Evolutionary conservation across 1,140 invertebrate species (phyloP).

Genomic region (Frieseomelitta varia): DNA sequence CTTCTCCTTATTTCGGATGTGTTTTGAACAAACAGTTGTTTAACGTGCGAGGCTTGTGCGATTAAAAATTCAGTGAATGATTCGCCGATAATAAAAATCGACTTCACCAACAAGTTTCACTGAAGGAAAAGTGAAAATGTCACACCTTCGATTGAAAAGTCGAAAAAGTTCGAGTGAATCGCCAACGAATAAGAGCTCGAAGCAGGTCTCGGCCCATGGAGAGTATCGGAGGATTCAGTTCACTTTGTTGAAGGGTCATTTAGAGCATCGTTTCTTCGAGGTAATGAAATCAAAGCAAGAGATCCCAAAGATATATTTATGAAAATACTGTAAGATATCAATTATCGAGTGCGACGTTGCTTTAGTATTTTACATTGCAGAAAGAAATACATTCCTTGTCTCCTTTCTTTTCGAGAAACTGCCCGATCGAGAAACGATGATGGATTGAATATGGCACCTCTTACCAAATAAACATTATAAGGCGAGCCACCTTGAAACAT

Average conservation of each 20-base stretch:
- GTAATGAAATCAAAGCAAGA: slow-evolving; percentile 60
- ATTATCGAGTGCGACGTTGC: not conserved
- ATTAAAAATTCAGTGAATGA: not conserved
- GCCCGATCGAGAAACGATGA: not conserved
- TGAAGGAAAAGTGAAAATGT: slow-evolving; percentile 59
- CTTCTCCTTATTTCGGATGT: not conserved
- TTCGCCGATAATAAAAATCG: not conserved
- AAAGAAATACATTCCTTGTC: not conserved
- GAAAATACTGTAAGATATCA: not conserved
- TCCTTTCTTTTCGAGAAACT: not conserved
- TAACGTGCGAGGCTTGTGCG: not conserved
- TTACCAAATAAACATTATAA: slow-evolving; percentile 14
- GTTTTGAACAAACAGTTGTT: not conserved
- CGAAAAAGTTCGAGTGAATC: slow-evolving; percentile 16
- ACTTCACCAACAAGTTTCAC: not conserved
- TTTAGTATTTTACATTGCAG: not conserved
- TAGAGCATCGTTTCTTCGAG: slow-evolving; percentile 77
- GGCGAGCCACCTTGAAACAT: not conserved
- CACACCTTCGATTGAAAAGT: slow-evolving; percentile 63
- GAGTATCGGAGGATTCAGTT: slow-evolving; percentile 75
- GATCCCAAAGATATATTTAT: not conserved
- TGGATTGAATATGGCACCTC: not conserved
- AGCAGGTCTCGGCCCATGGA: slow-evolving; percentile 65
- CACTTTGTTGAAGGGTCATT: slow-evolving; percentile 72
- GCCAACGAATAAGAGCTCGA: slow-evolving; percentile 63